phyloP scores from a whole-genome alignment of 2,888 invertebrate genomes.

The Hybos culiciformis region DNA sequence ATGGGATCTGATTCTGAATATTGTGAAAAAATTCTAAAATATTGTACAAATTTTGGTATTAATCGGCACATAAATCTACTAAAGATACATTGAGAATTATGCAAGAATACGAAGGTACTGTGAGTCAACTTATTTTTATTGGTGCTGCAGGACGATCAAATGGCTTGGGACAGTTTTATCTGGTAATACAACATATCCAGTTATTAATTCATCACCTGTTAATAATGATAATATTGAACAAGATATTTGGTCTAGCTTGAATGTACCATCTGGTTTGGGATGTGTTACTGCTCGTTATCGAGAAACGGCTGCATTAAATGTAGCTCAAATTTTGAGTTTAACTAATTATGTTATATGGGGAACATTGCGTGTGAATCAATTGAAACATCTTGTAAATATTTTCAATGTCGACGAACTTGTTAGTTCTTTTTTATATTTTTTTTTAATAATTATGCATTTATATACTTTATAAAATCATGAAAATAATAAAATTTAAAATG shows the following conservation, averaged over 20 bases:
- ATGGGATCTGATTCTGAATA: slow-evolving; percentile 89
- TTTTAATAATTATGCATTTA: too few species aligned
- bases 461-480: too few species aligned
- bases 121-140: slow-evolving; percentile 71
- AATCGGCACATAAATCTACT: slow-evolving; percentile 93
- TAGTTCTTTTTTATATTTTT: too few species aligned
- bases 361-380: slow-evolving; percentile 62
- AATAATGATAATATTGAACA: slow-evolving; percentile 49
- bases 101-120: slow-evolving; percentile 67
- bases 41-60: slow-evolving; percentile 58
- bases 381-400: slow-evolving; percentile 69
- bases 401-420: too few species aligned
- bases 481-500: too few species aligned
- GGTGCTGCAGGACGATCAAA: slow-evolving; percentile 97
- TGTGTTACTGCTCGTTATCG: slow-evolving; percentile 89
- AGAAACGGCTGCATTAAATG: slow-evolving; percentile 83
- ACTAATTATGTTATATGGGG: slow-evolving; percentile 81
- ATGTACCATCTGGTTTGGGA: slow-evolving; percentile 89
- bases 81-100: slow-evolving; percentile 62
- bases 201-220: slow-evolving; percentile 96
- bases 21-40: slow-evolving; percentile 66
- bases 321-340: slow-evolving; percentile 80
- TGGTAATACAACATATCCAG: slow-evolving; percentile 85
- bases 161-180: slow-evolving; percentile 93
- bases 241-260: slow-evolving; percentile 94